Evolutionary conservation across 2,797 vertebrate species (phyloP), one percentile per base, ranked within the genome.

Genomic region (Scyliorhinus canicula): DNA sequence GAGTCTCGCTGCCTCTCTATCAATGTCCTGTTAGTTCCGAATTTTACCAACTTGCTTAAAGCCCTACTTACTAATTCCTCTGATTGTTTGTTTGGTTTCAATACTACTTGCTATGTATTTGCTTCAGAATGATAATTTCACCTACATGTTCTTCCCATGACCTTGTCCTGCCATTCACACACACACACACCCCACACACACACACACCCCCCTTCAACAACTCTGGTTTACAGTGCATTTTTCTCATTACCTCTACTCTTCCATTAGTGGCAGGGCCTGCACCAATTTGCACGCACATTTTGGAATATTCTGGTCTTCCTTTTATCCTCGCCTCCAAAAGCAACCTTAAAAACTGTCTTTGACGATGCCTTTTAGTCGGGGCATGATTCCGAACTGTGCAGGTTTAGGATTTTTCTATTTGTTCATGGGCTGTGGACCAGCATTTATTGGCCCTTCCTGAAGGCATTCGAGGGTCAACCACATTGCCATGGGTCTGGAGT

Each of bases 191-290:
- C n/a, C 55, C 31, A 35, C 4, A 88, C 85, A n/a, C n/a, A n/a
- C n/a, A n/a, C 85, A 88, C 31, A 88, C 35, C 1, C 31, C 35
- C 31, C 52, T n/a, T 52, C 52, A 57, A 31, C 85, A 57, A 3
- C 84, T 85, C 52, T 24, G 12, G 50, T 88, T 95, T 47, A 35
- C 4, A 19, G 12, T 31, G 67, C 50, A 95, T 21, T 95, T 88
- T 88, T 5, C 26, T 88, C 8, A 93, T n/a, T 95, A 65, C 93
- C 31, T 65, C 69, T 0, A 0, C 93, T 74, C 12, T 65, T 96
- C 1, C 65, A 79, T 74, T 95, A 95, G 95, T 95, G 95, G 31
- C n/a, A 95, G 69, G 67, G 95, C 95, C 94, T 95, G 95, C 69
- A 84, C 77, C 77, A n/a, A 95, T 90, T 93, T 63, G 69, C 24